Evolutionary conservation across 2,888 invertebrate species (phyloP).

Genomic region (Nymphalis polychloros): DNA sequence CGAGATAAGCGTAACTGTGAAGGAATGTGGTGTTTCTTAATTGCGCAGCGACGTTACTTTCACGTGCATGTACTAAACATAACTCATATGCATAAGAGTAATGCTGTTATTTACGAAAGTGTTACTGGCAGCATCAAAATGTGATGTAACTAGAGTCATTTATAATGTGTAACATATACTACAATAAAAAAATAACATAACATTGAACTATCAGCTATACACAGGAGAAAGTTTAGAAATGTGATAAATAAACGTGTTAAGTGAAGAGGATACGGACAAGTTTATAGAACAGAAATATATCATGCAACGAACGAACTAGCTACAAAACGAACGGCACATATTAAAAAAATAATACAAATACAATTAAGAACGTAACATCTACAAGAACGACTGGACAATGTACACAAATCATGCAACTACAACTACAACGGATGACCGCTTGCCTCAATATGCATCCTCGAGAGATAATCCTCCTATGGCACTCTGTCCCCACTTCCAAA

Average conservation of each 20-base stretch:
- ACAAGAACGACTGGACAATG: constrained; percentile 19
- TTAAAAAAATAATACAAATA: neutral
- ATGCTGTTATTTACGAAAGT: constrained; percentile 43
- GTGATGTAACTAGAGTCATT: constrained; percentile 39
- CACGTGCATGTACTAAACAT: constrained; percentile 51
- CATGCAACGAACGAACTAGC: constrained; percentile 3
- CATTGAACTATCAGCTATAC: neutral
- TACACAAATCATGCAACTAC: constrained; percentile 29
- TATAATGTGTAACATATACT: constrained; percentile 13
- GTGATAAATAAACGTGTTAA: constrained; percentile 1
- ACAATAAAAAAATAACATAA: neutral
- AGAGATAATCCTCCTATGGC: constrained; percentile 52
- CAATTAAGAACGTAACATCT: neutral
- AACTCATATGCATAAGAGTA: constrained; percentile 48
- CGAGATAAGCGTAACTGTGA: constrained; percentile 40
- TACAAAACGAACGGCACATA: constrained; percentile 5
- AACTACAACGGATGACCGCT: constrained; percentile 57
- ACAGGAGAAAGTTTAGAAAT: neutral
- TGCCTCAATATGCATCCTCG: constrained; percentile 82
- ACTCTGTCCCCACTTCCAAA: constrained; percentile 60
- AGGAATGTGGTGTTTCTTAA: constrained; percentile 47
- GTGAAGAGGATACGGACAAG: neutral
- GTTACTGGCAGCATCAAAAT: constrained; percentile 41
- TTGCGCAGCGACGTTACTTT: constrained; percentile 48
- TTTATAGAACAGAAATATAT: neutral